A percentile compares a stretch with the other conserved stretches of the same genome.
Conservation (phyloP, 2,888 invertebrate species). For the Rotaria socialis region DNA sequence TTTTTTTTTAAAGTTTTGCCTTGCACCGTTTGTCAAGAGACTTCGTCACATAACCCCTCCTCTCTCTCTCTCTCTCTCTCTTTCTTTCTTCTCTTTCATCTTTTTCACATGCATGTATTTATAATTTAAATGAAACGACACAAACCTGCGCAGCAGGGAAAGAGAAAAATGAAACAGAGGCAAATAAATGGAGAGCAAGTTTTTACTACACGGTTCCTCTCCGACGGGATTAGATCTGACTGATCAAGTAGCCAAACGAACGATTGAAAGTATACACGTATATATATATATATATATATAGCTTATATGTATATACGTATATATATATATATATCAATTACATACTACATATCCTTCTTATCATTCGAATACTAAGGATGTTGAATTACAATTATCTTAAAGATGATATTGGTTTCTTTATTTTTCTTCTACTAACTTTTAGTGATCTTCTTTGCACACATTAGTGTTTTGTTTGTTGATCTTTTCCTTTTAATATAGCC, state of each 20-base stretch:
- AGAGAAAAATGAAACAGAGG: neutral
- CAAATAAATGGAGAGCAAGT: neutral
- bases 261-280: neutral
- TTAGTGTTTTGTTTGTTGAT: slow-evolving; percentile 12
- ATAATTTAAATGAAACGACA: neutral
- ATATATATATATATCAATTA: neutral
- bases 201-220: neutral
- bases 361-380: neutral
- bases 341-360: neutral
- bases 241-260: slow-evolving; percentile 13
- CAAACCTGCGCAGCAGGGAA: neutral
- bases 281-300: no score
- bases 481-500: neutral
- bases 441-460: neutral
- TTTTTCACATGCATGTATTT: neutral
- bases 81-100: neutral
- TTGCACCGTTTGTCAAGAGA: neutral
- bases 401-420: neutral
- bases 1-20: neutral
- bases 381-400: neutral
- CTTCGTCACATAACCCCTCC: neutral
- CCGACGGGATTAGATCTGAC: slow-evolving; percentile 1
- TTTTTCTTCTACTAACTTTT: neutral
- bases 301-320: no score
- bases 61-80: neutral